A percentile compares a stretch with the other conserved stretches of the same genome.
Evolutionary conservation across 2,797 vertebrate genomes (phyloP).

Genomic region (Spheniscus humboldti): DNA sequence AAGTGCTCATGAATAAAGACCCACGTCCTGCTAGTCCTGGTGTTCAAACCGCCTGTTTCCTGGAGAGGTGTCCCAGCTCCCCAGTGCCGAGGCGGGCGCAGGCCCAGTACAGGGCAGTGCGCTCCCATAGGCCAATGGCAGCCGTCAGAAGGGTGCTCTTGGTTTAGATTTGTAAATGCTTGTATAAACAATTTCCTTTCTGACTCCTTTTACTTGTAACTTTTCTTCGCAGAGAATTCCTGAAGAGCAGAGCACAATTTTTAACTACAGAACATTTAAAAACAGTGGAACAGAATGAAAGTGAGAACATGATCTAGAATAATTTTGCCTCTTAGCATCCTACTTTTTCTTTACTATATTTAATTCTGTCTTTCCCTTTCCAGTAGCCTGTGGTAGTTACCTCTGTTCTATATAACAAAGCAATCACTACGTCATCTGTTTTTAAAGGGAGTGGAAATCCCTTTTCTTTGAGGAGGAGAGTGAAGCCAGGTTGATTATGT

Average conservation of each 20-base stretch:
- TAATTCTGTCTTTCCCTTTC: not conserved
- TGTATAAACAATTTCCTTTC: rapidly evolving
- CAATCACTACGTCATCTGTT: not conserved
- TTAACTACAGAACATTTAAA: not conserved
- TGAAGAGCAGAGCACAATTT: not conserved
- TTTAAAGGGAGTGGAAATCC: not conserved
- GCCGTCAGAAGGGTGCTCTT: not conserved
- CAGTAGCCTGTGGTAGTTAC: not conserved
- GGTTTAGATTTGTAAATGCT: rapidly evolving
- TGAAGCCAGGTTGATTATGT: rapidly evolving
- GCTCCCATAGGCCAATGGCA: not conserved
- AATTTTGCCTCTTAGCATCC: not conserved
- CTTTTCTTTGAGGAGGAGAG: not conserved
- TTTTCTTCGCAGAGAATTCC: not conserved
- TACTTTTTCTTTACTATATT: not conserved
- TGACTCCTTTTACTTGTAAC: no score
- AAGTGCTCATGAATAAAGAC: no score
- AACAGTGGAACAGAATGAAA: not conserved
- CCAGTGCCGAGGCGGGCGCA: not conserved
- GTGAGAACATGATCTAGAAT: not conserved
- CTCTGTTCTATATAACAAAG: not conserved
- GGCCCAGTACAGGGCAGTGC: not conserved
- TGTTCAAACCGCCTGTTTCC: no score
- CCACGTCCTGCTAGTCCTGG: rapidly evolving
- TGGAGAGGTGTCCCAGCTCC: no score